Percentiles rank a stretch among this genome's conserved stretches.
Evolutionary conservation across 2,797 vertebrate species (phyloP).

Genomic region (Phalanger gymnotis): DNA sequence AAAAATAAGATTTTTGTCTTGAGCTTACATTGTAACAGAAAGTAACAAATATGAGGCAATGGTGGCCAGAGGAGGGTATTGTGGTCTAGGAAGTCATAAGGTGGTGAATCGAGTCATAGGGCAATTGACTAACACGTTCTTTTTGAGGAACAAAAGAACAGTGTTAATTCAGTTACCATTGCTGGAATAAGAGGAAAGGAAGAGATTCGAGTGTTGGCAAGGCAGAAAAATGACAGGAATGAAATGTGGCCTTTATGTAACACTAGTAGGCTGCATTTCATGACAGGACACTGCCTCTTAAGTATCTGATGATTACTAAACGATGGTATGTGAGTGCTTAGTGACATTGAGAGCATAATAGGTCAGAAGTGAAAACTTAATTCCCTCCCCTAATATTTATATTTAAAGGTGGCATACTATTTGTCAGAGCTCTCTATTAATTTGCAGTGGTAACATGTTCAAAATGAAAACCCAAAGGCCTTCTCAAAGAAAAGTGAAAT

Average conservation of each 20-base stretch:
- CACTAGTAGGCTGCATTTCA: background rate
- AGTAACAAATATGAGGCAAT: background rate
- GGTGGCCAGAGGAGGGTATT: background rate
- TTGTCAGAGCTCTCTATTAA: background rate
- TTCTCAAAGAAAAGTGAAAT: background rate
- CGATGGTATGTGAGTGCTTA: background rate
- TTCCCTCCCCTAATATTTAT: background rate
- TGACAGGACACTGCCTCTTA: background rate
- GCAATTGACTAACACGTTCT: background rate
- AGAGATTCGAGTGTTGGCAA: background rate
- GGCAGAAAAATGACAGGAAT: background rate
- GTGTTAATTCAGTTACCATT: background rate
- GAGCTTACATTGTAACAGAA: background rate
- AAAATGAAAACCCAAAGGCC: background rate
- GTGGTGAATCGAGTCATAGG: background rate
- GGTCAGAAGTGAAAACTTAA: constrained; percentile 7
- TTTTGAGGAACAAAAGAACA: background rate
- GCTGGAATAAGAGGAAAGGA: background rate
- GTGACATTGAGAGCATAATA: background rate
- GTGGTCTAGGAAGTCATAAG: background rate
- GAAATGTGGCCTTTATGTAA: background rate
- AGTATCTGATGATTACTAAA: background rate
- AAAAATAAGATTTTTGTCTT: background rate
- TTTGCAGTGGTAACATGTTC: background rate
- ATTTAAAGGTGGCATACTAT: constrained; percentile 20